Base-by-base conservation (phyloP, 1,140 invertebrate species). In the Diuraphis noxia region DNA sequence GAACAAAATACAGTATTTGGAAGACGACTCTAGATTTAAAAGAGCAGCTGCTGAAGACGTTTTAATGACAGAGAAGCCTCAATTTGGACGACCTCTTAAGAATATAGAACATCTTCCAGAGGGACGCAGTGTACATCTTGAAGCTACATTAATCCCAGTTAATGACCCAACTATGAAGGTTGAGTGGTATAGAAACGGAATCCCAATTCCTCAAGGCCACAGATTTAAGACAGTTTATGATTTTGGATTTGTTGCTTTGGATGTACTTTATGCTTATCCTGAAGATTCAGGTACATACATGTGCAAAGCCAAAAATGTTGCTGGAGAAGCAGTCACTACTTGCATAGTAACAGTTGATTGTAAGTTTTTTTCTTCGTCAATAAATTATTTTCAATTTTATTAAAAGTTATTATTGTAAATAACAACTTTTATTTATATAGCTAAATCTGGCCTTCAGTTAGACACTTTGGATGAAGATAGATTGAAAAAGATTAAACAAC, bases 241-340 rank as follows among this genome's bases (percentile, higher is more conserved):
- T 93, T 99, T 99, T 94, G 98, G 98, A 92, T 99, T 98, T 94
- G 98, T 99, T 17, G 97, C 98, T 88, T 94, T 99, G 63, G 98
- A 99, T 94, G 97, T 99, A 93, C 94, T 99, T n/a, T 99, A 99
- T 94, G 97, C 98, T 79, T 99, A 98, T 94, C 96, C 97, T 63
- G 98, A 99, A 95, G 98, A 99, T 93, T 97, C 97, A 79, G 98
- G 98, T 85, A 98, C 98, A 89, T 99, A 99, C 94, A 98, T 98
- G 96, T 99, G 98, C 94, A 97, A 96, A 94, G 98, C 98, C 56
- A 97, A 96, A 92, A 99, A 99, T 94, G 95, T 96, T 52, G 96
- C 97, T 92, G 98, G 98, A 92, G 97, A 98, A 95, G 98, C 98
- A 93, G 96, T 98, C 63, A 98, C 98, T 91, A 98, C 97, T 92